These are phyloP conservation scores for Myotis vivesi DNA, from an alignment of 2,797 vertebrate genomes.

Conservation along the genomic window DNA sequence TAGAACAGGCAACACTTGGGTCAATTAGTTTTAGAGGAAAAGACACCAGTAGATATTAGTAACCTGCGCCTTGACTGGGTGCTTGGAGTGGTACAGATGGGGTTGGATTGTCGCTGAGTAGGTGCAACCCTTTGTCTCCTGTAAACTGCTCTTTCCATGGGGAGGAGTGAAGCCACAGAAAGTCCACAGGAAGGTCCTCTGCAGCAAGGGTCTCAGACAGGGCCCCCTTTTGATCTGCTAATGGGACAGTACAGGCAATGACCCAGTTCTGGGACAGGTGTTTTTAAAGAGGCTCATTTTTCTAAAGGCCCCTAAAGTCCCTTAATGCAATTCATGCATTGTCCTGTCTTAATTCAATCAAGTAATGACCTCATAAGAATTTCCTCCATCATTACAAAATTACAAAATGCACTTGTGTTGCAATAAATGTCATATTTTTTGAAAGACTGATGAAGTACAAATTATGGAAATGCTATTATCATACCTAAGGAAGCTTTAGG, in stretches of 20 bases:
- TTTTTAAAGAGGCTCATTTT: neutral
- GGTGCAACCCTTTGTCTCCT: fast-evolving
- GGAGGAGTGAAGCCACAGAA: neutral
- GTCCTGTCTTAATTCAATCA: neutral
- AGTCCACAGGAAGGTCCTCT: fast-evolving
- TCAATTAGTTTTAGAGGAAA: neutral
- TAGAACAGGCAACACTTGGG: neutral
- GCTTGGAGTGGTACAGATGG: fast-evolving
- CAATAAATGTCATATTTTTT: neutral
- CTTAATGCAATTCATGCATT: neutral
- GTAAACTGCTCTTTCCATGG: neutral
- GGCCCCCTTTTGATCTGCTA: neutral
- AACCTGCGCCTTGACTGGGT: neutral
- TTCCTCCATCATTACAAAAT: neutral
- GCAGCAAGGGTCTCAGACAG: neutral
- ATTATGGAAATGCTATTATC: neutral
- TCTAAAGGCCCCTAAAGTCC: neutral
- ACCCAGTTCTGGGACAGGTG: neutral
- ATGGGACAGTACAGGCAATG: fast-evolving
- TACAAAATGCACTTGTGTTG: neutral
- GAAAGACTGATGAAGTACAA: neutral
- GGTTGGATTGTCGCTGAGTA: fast-evolving
- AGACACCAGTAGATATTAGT: neutral
- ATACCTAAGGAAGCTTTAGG: neutral
- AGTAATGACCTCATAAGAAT: neutral